Base-by-base conservation (phyloP, 2,888 invertebrate genomes). In the Ptilodon capucinus region DNA sequence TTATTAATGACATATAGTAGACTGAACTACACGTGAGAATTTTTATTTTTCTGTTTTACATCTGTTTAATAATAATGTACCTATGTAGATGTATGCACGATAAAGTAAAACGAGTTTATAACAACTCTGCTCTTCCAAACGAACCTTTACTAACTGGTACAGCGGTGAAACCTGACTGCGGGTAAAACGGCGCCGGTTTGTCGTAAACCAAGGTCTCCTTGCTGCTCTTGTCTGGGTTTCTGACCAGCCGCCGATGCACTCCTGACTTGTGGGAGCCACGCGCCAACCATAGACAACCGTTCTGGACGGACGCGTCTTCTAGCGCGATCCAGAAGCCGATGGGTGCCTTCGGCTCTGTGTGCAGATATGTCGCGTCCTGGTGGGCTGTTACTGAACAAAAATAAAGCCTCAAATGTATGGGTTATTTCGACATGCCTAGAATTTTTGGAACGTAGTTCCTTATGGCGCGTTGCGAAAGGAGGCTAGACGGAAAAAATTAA, bases 291-390 rank as follows among this genome's bases (percentile, higher is more conserved):
- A 99, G 91, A 73, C 99, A 99, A 4, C 99, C 99, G 79, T 99
- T 99, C 74, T 98, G 95, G 13, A 94, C 56, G 0, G 96, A 97
- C 0, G 98, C 97, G 73, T 99, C 98, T 71, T 99, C 98, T 4
- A 99, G 84, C 0, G 99, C 98, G 56, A 99, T 95, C 99, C 99
- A 99, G 72, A 98, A 95, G 0, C 99, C 99, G 1, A 97, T 81
- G 0, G 97, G 91, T 8, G 94, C 94, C 35, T 93, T 92, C 1
- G 98, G 98, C 14, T 96, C 96, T 0, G 97, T 97, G 76, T 95
- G 92, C 35, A 99, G 89, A 79, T 95, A 99, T 2, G 97, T 94
- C 0, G 96, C 94, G 79, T 99, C 99, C 84, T 97, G 97, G 80
- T 97, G 97, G 0, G 95, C 89, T 14, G 82, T 89, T 2, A 97